Conservation (phyloP, 1,140 invertebrate genomes). For the Stegodyphus mimosarum region DNA sequence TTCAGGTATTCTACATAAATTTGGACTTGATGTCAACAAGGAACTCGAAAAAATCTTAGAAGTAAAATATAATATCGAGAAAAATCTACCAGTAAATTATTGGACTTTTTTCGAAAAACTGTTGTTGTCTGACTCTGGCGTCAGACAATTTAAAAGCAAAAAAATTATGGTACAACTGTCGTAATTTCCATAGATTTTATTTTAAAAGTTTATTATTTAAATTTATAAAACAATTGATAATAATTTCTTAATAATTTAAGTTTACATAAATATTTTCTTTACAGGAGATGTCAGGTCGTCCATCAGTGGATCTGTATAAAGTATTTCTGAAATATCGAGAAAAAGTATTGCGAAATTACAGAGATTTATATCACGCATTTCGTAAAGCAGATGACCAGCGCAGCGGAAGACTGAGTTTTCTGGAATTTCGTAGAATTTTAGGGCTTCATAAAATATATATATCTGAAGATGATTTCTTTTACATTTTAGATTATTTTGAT, state of each 20-base stretch:
- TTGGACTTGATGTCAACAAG: slow-evolving; percentile 3
- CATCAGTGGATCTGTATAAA: slow-evolving; percentile 20
- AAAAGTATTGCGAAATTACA: slow-evolving; percentile 32
- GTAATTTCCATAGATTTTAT: too few species aligned
- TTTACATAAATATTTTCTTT: neutral
- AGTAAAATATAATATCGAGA: slow-evolving; percentile 6
- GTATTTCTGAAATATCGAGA: slow-evolving; percentile 26
- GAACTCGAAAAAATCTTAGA: neutral
- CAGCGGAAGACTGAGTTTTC: slow-evolving; percentile 6
- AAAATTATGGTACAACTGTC: too few species aligned
- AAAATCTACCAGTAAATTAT: slow-evolving; percentile 28
- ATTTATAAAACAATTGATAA: too few species aligned
- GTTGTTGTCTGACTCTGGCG: neutral
- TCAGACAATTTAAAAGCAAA: too few species aligned
- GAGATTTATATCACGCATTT: slow-evolving; percentile 44
- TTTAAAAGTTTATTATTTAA: too few species aligned
- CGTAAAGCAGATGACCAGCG: slow-evolving; percentile 17
- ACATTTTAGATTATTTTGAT: slow-evolving; percentile 47
- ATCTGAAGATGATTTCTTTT: slow-evolving; percentile 41
- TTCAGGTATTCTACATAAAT: slow-evolving; percentile 27
- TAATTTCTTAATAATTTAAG: too few species aligned
- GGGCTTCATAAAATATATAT: slow-evolving; percentile 18
- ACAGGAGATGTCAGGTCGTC: neutral
- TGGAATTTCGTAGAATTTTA: slow-evolving; percentile 36
- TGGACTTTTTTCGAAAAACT: slow-evolving; percentile 35